These are phyloP conservation scores for Acanthurus lineatus DNA, from an alignment of 2,797 vertebrate species.

Conservation along the genomic window DNA sequence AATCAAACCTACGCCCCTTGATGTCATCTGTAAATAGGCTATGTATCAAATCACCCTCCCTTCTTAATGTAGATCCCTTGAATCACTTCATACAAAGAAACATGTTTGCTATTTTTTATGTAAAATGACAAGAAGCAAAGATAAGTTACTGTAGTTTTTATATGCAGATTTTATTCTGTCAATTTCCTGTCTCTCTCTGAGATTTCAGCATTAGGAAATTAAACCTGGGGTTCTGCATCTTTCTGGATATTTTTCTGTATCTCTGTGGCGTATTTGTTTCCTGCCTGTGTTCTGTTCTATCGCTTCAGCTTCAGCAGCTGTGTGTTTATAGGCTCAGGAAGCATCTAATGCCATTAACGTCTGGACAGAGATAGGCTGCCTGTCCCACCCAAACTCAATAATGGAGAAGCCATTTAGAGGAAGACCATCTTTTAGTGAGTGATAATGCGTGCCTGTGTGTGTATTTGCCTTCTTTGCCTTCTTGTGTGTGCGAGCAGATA, in stretches of 20 bases:
- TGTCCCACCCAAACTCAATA: conserved; percentile 72
- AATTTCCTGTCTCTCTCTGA: conserved; percentile 11
- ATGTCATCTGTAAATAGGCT: too few species aligned
- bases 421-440: conserved; percentile 35
- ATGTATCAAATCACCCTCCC: neutral
- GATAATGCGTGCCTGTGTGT: conserved; percentile 39
- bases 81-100: neutral
- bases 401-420: conserved; percentile 68
- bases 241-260: neutral
- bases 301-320: neutral
- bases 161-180: neutral
- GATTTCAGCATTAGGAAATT: conserved; percentile 17
- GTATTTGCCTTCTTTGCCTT: too few species aligned
- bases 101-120: conserved; percentile 1
- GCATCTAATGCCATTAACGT: conserved; percentile 74
- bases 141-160: neutral
- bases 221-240: neutral
- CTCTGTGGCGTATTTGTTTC: conserved; percentile 23
- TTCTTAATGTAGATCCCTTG: neutral
- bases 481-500: neutral
- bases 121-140: neutral
- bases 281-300: conserved; percentile 26
- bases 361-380: conserved; percentile 28
- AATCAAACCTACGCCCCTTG: too few species aligned
- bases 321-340: conserved; percentile 59